These are phyloP conservation scores for Tupaia tana DNA, from an alignment of 2,113 vertebrate species.

Conservation along the genomic window DNA sequence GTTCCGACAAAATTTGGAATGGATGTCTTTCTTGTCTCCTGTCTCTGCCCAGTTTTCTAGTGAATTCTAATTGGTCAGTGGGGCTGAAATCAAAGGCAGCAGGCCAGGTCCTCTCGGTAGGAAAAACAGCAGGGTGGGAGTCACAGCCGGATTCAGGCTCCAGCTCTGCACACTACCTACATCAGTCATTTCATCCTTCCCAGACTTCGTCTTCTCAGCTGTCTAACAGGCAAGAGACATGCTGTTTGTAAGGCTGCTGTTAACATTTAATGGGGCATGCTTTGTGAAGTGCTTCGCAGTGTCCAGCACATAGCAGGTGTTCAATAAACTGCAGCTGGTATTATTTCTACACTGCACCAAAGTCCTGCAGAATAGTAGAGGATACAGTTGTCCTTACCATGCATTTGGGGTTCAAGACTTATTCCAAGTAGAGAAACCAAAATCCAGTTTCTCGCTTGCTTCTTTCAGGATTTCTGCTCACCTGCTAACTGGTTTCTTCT, in stretches of 20 bases:
- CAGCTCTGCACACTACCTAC: too few species aligned
- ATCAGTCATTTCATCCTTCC: not conserved
- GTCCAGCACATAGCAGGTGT: not conserved
- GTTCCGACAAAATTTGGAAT: not conserved
- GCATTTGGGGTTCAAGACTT: conserved; percentile 73
- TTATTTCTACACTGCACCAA: not conserved
- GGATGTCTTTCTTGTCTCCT: not conserved
- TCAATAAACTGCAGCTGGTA: not conserved
- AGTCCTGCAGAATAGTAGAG: not conserved
- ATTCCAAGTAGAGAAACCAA: conserved; percentile 78
- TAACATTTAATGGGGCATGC: not conserved
- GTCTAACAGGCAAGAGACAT: not conserved
- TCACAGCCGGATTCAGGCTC: not conserved
- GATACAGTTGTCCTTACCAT: conserved; percentile 79
- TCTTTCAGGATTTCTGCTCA: conserved; percentile 71
- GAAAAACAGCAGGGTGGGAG: not conserved
- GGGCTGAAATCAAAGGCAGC: not conserved
- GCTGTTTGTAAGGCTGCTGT: not conserved
- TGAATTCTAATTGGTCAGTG: not conserved
- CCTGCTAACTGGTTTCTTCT: not conserved
- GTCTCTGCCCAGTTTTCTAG: not conserved
- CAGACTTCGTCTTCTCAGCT: not conserved
- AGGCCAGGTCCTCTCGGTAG: not conserved
- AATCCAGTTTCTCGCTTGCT: conserved; percentile 81
- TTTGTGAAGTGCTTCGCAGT: not conserved